These are phyloP conservation scores for Autographa pulchrina DNA, from an alignment of 2,888 invertebrate species.

Conservation along the genomic window DNA sequence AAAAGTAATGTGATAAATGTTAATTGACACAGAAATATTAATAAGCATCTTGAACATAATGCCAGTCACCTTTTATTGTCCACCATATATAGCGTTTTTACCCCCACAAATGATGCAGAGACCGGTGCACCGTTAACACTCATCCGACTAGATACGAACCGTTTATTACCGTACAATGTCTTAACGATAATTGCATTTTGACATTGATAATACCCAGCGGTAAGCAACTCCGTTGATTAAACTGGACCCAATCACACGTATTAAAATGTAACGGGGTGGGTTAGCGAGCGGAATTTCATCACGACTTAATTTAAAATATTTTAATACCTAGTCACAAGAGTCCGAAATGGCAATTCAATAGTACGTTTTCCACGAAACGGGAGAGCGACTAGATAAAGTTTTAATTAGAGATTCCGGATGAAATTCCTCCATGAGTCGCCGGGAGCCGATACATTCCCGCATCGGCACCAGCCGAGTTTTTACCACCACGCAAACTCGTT, in stretches of 20 bases:
- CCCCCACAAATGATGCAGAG: conserved; percentile 37
- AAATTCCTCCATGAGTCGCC: conserved; percentile 81
- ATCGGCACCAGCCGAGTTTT: conserved; percentile 83
- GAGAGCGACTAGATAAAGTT: conserved; percentile 84
- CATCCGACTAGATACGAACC: conserved; percentile 56
- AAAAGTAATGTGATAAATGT: conserved; percentile 49
- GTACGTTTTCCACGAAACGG: conserved; percentile 67
- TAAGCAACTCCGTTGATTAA: conserved; percentile 50
- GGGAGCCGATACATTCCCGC: conserved; percentile 84
- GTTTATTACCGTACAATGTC: conserved; percentile 59
- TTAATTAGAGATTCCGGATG: conserved; percentile 88
- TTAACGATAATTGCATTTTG: conserved; percentile 65
- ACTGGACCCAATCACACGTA: conserved; percentile 47
- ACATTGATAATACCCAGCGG: conserved; percentile 55
- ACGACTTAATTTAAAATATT: conserved; percentile 44
- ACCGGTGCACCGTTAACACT: conserved; percentile 58
- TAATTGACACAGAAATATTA: conserved; percentile 59
- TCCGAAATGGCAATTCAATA: conserved; percentile 49
- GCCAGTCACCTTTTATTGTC: conserved; percentile 54
- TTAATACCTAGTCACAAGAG: conserved; percentile 45
- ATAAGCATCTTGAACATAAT: conserved; percentile 52
- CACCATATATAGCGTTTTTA: conserved; percentile 58
- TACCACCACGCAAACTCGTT: conserved; percentile 81
- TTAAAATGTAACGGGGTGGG: conserved; percentile 42
- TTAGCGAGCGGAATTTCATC: conserved; percentile 36